These are phyloP conservation scores for Copidosoma aretas DNA, from an alignment of 2,888 invertebrate genomes.

Conservation along the genomic window DNA sequence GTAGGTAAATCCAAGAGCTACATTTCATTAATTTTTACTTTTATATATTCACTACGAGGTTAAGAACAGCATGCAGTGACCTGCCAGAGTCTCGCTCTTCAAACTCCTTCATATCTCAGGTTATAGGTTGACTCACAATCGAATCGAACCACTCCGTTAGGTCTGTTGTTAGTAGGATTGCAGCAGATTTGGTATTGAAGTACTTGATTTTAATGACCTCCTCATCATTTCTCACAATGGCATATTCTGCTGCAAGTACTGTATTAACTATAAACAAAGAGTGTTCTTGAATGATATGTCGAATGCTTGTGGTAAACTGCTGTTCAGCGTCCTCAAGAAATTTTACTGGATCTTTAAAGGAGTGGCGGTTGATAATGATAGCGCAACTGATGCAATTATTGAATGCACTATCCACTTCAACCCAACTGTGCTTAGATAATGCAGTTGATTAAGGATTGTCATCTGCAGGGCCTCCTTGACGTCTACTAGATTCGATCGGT, in stretches of 20 bases:
- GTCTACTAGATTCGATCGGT: too few species aligned
- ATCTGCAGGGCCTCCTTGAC: too few species aligned
- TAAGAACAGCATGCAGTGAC: background rate
- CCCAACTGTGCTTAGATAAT: too few species aligned
- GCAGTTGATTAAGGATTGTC: too few species aligned
- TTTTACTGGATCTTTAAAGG: too few species aligned
- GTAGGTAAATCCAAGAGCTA: background rate
- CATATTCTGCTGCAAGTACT: background rate
- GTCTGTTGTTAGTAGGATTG: background rate
- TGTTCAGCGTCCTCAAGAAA: too few species aligned
- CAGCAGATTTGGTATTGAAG: background rate
- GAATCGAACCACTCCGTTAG: background rate
- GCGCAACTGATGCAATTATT: too few species aligned
- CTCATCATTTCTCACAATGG: background rate
- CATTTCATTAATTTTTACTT: background rate
- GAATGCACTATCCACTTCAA: too few species aligned
- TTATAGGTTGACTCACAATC: background rate
- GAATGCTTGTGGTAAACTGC: too few species aligned
- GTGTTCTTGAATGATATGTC: too few species aligned
- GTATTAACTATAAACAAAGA: background rate
- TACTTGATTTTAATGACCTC: background rate
- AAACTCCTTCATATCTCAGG: background rate
- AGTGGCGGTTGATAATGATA: too few species aligned
- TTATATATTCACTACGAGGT: background rate
- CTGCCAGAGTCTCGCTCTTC: background rate